Evolutionary conservation across 2,797 vertebrate species (phyloP).

Genomic region (Numenius phaeopus): DNA sequence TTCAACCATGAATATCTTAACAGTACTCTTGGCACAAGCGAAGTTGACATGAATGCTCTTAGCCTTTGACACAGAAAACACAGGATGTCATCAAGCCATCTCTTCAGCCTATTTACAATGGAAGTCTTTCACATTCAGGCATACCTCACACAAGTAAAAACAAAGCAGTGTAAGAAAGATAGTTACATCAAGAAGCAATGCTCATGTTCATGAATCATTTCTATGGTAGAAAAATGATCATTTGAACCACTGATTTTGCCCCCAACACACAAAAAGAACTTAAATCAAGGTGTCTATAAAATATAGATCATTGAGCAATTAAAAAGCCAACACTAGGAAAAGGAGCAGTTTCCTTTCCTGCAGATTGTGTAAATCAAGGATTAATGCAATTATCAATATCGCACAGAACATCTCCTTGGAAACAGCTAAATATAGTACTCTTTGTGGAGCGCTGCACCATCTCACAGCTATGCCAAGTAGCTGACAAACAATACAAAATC

Average conservation of each 20-base stretch:
- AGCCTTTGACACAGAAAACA: conserved; percentile 32
- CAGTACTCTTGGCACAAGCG: neutral
- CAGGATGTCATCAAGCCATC: conserved; percentile 23
- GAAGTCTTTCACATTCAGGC: neutral
- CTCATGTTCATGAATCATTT: neutral
- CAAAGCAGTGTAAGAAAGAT: neutral
- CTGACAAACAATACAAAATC: conserved; percentile 56
- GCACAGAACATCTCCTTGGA: conserved; percentile 76
- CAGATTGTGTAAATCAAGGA: conserved; percentile 73
- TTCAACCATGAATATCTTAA: conserved; percentile 18
- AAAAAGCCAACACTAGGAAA: conserved; percentile 53
- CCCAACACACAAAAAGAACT: neutral
- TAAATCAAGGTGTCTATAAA: neutral
- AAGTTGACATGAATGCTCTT: neutral
- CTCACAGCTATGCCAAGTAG: conserved; percentile 64
- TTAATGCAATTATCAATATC: conserved; percentile 80
- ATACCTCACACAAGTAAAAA: neutral
- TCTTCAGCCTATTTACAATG: neutral
- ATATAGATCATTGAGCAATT: conserved; percentile 27
- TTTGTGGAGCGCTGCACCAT: conserved; percentile 55
- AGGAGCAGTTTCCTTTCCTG: conserved; percentile 57
- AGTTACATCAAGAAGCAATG: neutral
- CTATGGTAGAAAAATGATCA: neutral
- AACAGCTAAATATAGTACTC: conserved; percentile 79
- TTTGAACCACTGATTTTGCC: neutral